phyloP scores from a whole-genome alignment of 2,888 invertebrate species.

The Caradrina kadenii region DNA sequence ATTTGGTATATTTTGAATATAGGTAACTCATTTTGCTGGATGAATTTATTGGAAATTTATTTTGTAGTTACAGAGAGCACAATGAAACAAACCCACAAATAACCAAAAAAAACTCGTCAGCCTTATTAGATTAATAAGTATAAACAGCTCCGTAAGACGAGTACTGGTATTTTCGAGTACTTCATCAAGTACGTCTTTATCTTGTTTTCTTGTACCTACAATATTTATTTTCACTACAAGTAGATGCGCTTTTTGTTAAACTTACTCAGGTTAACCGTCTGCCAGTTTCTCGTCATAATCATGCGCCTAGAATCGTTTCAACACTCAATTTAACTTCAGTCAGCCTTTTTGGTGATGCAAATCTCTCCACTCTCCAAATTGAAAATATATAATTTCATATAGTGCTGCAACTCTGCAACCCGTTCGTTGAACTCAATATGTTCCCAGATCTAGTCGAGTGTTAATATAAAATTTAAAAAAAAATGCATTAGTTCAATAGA shows the following conservation, averaged over 20 bases:
- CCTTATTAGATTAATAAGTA: too few species aligned
- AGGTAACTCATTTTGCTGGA: too few species aligned
- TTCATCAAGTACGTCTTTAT: neutral
- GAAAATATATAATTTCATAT: constrained; percentile 6
- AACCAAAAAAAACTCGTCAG: too few species aligned
- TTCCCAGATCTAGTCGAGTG: neutral
- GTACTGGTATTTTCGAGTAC: neutral
- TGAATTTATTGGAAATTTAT: neutral
- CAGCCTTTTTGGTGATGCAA: constrained; percentile 7
- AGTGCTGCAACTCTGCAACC: neutral
- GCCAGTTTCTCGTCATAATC: neutral
- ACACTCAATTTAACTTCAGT: constrained; percentile 22
- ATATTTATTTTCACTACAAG: neutral
- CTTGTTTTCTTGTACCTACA: neutral
- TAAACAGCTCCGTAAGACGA: too few species aligned
- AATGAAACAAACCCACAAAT: too few species aligned
- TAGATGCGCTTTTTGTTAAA: neutral
- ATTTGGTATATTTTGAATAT: neutral
- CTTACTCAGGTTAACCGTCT: neutral
- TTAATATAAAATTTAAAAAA: too few species aligned
- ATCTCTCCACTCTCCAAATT: constrained; percentile 1
- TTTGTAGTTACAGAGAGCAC: neutral
- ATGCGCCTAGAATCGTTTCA: constrained; percentile 7
- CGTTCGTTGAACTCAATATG: neutral
- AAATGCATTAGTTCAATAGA: neutral